Percentiles rank a stretch among this genome's conserved stretches.
Conservation (phyloP, 2,797 vertebrate species). For the Sebastes miniatus region DNA sequence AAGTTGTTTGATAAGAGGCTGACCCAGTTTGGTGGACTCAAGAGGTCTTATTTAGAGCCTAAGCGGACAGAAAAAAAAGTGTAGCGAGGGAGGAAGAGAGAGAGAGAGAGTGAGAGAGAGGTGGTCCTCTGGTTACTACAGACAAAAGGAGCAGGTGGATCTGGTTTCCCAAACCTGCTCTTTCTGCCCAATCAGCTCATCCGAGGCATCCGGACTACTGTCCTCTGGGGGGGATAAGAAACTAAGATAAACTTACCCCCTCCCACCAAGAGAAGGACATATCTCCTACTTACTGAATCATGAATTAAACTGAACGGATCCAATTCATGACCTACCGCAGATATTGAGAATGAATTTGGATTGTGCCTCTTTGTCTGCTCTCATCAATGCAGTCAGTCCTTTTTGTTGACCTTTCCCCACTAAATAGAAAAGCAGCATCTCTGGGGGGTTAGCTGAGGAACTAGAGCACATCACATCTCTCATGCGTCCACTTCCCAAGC, state of each 20-base stretch:
- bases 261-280: not conserved
- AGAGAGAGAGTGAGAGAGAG: not conserved
- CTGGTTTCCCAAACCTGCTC: conserved; percentile 62
- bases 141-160: conserved; percentile 65
- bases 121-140: conserved; percentile 64
- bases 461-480: not conserved
- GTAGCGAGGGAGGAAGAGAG: not conserved
- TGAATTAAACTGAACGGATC: not conserved
- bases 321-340: not conserved
- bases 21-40: conserved; percentile 54
- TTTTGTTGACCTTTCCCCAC: not conserved
- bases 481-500: not conserved
- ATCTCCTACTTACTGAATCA: not conserved
- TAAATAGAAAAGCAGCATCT: not conserved
- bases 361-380: not conserved
- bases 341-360: not conserved
- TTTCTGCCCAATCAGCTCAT: conserved; percentile 55
- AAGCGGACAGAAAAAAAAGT: not conserved
- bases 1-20: conserved; percentile 22
- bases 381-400: not conserved
- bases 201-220: not conserved
- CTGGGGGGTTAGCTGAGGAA: not conserved
- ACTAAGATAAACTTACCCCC: conserved; percentile 32
- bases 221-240: conserved; percentile 25
- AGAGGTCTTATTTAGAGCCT: conserved; percentile 31